phyloP scores from a whole-genome alignment of 2,113 vertebrate species.

The Pantherophis guttatus region DNA sequence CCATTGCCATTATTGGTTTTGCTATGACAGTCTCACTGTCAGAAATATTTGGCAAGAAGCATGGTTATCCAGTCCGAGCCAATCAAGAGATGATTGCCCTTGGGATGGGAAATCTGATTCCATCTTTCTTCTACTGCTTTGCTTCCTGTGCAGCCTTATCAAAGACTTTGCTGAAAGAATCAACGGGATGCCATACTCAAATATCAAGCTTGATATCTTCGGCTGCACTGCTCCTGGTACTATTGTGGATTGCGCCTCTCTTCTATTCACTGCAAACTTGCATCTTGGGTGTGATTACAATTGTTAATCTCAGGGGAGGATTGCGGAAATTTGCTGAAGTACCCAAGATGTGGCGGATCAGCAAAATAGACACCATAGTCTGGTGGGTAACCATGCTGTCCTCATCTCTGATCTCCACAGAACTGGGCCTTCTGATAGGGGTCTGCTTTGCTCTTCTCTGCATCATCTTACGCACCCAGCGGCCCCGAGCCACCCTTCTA shows the following conservation, averaged over 20 bases:
- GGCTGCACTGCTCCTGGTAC: conserved; percentile 61
- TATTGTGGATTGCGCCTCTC: conserved; percentile 62
- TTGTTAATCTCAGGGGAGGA: conserved; percentile 81
- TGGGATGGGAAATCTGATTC: conserved; percentile 64
- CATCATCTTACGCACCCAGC: conserved; percentile 77
- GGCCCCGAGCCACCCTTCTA: conserved; percentile 69
- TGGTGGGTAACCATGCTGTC: conserved; percentile 84
- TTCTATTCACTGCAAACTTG: conserved; percentile 67
- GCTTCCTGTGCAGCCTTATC: conserved; percentile 59
- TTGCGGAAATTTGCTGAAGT: conserved; percentile 74
- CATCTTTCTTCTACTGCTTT: conserved; percentile 69
- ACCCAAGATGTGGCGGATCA: conserved; percentile 79
- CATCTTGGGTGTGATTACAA: conserved; percentile 82
- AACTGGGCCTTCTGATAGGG: conserved; percentile 80
- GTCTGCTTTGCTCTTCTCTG: conserved; percentile 79
- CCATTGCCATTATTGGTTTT: conserved; percentile 65
- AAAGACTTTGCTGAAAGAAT: conserved; percentile 69
- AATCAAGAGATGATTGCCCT: conserved; percentile 71
- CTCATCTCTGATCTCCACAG: conserved; percentile 81
- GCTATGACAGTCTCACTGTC: conserved; percentile 64
- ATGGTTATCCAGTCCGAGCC: conserved; percentile 55
- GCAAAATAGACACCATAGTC: conserved; percentile 75
- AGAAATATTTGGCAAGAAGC: conserved; percentile 67
- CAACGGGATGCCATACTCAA: conserved; percentile 59
- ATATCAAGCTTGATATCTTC: conserved; percentile 61